These are phyloP conservation scores for Nematopogon swammerdamellus DNA, from an alignment of 2,888 invertebrate genomes.

Conservation along the genomic window DNA sequence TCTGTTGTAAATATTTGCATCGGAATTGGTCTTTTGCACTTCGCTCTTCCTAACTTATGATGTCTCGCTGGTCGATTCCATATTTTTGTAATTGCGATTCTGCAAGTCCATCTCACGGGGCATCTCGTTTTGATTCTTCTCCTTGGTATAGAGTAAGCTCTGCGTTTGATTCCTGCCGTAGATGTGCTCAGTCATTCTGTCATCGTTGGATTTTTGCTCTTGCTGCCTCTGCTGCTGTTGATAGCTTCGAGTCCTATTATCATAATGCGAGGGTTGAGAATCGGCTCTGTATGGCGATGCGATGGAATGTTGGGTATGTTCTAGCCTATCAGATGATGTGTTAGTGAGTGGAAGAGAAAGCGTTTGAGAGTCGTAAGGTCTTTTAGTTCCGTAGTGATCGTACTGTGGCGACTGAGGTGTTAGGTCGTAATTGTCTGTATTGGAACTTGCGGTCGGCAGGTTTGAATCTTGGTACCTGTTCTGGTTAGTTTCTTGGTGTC, in stretches of 20 bases:
- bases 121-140: slow-evolving; percentile 2
- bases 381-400: slow-evolving; percentile 28
- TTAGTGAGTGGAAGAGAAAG: slow-evolving; percentile 45
- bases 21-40: slow-evolving; percentile 14
- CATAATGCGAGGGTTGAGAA: slow-evolving; percentile 49
- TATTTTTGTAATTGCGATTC: slow-evolving; percentile 16
- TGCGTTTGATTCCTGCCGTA: slow-evolving; percentile 25
- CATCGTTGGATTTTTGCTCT: slow-evolving; percentile 15
- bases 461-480: slow-evolving; percentile 10
- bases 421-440: not conserved
- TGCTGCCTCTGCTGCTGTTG: slow-evolving; percentile 21
- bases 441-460: not conserved
- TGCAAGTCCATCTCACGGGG: slow-evolving; percentile 21
- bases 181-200: slow-evolving; percentile 25
- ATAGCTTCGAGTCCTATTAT: slow-evolving; percentile 37
- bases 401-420: slow-evolving; percentile 14
- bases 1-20: slow-evolving; percentile 23
- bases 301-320: slow-evolving; percentile 35
- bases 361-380: slow-evolving; percentile 43
- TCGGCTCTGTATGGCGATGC: slow-evolving; percentile 37
- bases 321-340: slow-evolving; percentile 35
- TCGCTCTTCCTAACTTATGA: slow-evolving; percentile 20
- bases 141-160: not conserved
- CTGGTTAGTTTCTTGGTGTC: slow-evolving; percentile 12
- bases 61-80: slow-evolving; percentile 10